These are phyloP conservation scores for Echinometra lucunter DNA, from an alignment of 53 echinoderm and acorn worm species.

Conservation along the genomic window DNA sequence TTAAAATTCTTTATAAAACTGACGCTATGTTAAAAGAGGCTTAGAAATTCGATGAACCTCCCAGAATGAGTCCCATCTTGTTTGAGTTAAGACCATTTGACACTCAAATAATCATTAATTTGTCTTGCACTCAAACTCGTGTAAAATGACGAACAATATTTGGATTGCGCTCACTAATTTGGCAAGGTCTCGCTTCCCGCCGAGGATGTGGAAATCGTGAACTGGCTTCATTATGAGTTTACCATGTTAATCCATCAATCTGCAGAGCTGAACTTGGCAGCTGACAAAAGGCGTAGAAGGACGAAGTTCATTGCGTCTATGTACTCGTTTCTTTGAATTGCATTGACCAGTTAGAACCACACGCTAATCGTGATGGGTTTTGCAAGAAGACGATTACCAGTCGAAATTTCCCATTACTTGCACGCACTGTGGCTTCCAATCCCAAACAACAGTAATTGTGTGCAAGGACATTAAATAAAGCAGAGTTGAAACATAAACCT, in stretches of 20 bases:
- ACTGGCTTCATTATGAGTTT: slow-evolving; percentile 19
- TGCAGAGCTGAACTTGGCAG: neutral
- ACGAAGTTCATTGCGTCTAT: neutral
- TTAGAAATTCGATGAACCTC: neutral
- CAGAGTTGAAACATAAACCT: neutral
- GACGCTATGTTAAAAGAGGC: no score
- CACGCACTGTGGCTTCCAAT: neutral
- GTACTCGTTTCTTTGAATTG: neutral
- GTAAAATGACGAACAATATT: neutral
- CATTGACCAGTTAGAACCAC: neutral
- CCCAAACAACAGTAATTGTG: neutral
- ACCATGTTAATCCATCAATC: slow-evolving; percentile 12
- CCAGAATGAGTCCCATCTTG: neutral
- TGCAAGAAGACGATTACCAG: neutral
- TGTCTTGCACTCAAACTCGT: neutral
- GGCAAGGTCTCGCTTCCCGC: slow-evolving; percentile 14
- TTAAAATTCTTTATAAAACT: no score
- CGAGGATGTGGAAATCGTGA: neutral
- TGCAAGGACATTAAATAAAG: neutral
- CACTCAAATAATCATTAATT: neutral
- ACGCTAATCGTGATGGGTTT: neutral
- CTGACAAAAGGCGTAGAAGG: neutral
- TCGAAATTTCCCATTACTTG: neutral
- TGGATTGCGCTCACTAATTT: neutral
- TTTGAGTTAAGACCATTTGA: neutral